A percentile compares a stretch with the other conserved stretches of the same genome.
Evolutionary conservation across 2,797 vertebrate species (phyloP).

Genomic region (Eleutherodactylus coqui): DNA sequence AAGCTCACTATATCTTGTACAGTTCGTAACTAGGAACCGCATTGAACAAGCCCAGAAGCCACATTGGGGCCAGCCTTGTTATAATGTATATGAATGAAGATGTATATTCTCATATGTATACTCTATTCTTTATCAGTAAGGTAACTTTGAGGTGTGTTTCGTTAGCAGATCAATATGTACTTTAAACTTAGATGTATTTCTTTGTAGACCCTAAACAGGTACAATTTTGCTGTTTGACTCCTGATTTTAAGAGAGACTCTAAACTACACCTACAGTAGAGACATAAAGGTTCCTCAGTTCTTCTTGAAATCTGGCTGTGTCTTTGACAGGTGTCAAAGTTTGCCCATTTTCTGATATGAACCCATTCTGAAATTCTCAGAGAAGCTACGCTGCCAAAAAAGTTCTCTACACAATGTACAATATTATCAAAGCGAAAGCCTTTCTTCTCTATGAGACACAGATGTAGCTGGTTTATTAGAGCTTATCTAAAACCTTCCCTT

Average conservation of each 20-base stretch:
- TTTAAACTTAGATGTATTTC: neutral
- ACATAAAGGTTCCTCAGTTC: neutral
- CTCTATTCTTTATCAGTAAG: neutral
- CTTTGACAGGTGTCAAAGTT: slow-evolving; percentile 52
- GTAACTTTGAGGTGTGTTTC: neutral
- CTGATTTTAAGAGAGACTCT: neutral
- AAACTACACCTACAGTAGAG: neutral
- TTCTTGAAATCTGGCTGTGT: neutral
- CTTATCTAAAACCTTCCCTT: slow-evolving; percentile 47
- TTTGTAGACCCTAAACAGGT: neutral
- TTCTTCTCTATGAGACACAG: slow-evolving; percentile 37
- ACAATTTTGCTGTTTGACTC: neutral
- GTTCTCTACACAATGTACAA: slow-evolving; percentile 37
- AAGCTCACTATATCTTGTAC: too few relatives aligned
- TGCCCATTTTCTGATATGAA: slow-evolving; percentile 49
- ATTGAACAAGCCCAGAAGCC: neutral
- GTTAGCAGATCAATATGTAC: too few relatives aligned
- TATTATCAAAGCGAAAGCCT: slow-evolving; percentile 54
- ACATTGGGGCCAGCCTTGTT: neutral
- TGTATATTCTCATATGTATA: neutral
- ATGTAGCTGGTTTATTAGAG: slow-evolving; percentile 54
- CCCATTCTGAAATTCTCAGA: slow-evolving; percentile 42
- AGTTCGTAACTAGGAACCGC: neutral
- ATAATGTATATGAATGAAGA: neutral
- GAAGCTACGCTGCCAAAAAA: slow-evolving; percentile 56